Base-by-base conservation (phyloP, 2,113 vertebrate species). In the Jacana jacana region DNA sequence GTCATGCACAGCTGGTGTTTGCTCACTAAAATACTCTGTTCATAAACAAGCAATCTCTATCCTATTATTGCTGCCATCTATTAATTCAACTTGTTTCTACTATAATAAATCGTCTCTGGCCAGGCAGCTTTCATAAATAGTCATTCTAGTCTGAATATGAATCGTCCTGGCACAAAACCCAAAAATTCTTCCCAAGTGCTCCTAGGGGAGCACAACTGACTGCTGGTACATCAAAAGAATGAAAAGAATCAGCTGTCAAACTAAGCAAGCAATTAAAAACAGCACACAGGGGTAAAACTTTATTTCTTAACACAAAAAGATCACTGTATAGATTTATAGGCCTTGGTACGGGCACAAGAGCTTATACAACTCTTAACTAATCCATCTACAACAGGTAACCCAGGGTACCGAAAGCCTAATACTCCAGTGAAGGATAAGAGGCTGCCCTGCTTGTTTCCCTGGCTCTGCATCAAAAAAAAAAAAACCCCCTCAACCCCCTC, bases 1-100 rank as follows among this genome's bases (percentile, higher is more conserved):
- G 96, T 96, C 97, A 96, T 30, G 58, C 96, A 97, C 97, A 98
- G 98, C 97, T 98, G 98, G 95, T 95, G 86, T 96, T 97, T 97
- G 95, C 96, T 97, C 97, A 97, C 96, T 94, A 96, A 97, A 98
- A 98, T 93, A 97, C 89, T 97, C 95, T 92, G 71, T 97, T 97
- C 97, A 97, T 94, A 97, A 98, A 97, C 95, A 98, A 97, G 96
- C 76, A 95, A 95, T 94, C 91, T 96, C 94, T 95, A 96, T 93
- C 63, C 93, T 91, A 96, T 97, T 97, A 92, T 97, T 94, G 91
- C 68, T 95, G 71, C 88, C 88, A 97, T 96, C 95, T 97, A 97
- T 96, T 98, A 98, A 97, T 97, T 95, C 91, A 92, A 96, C 96
- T 97, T 97, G 90, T 96, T 96, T 90, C 97, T 93, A 94, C 92